Conservation (phyloP, 1,140 invertebrate genomes). For the Drosophila kurseongensis region DNA sequence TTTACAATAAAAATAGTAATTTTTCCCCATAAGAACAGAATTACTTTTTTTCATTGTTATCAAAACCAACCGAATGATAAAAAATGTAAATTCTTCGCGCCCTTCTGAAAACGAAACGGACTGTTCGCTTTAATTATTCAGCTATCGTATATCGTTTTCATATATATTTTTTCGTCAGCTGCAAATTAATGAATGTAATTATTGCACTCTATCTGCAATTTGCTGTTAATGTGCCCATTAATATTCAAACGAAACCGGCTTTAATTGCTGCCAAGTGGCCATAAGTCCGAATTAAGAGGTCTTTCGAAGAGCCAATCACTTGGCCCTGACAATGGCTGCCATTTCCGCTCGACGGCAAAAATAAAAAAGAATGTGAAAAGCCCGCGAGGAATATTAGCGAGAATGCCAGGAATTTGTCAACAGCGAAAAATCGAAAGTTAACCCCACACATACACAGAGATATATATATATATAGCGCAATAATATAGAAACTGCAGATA, state of each 20-base stretch:
- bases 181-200: slow-evolving; percentile 31
- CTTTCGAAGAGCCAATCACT: slow-evolving; percentile 2
- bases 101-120: neutral
- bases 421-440: slow-evolving; percentile 70
- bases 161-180: neutral
- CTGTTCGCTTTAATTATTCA: slow-evolving; percentile 1
- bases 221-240: slow-evolving; percentile 39
- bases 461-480: slow-evolving; percentile 20
- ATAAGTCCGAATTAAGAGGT: slow-evolving; percentile 31
- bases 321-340: slow-evolving; percentile 34
- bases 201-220: slow-evolving; percentile 33
- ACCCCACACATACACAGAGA: slow-evolving; percentile 1
- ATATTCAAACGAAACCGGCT: slow-evolving; percentile 32
- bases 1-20: no score
- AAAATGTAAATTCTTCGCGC: neutral
- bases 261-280: slow-evolving; percentile 27
- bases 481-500: slow-evolving; percentile 44
- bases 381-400: slow-evolving; percentile 44
- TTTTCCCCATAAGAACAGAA: no score
- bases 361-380: slow-evolving; percentile 30
- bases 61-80: neutral
- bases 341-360: slow-evolving; percentile 25
- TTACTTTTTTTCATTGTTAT: no score
- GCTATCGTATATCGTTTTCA: slow-evolving; percentile 7
- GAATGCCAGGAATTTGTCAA: slow-evolving; percentile 75